These are phyloP conservation scores for Notospermus geniculatus DNA, from an alignment of 1,140 invertebrate genomes.

Conservation along the genomic window DNA sequence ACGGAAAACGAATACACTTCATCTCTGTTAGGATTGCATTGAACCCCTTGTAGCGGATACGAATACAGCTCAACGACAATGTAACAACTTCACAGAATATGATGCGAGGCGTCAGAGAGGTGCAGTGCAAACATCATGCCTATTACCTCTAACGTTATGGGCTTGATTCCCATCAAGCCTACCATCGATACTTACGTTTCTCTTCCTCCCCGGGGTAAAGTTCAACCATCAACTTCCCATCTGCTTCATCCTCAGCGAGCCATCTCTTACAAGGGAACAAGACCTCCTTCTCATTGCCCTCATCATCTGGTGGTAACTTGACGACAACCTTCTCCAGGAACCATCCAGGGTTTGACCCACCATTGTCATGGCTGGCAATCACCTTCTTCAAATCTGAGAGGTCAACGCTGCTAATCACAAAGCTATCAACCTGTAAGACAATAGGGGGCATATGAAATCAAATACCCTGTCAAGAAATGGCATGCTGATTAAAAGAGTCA, in stretches of 20 bases:
- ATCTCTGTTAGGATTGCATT: no score
- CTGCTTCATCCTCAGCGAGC: conserved; percentile 42
- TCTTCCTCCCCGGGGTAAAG: background rate
- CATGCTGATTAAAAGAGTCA: background rate
- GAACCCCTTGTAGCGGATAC: background rate
- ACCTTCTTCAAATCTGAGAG: conserved; percentile 21
- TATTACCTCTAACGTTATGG: no score
- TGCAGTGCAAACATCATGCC: no score
- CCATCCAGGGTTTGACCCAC: conserved; percentile 35
- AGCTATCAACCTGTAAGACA: conserved; percentile 22
- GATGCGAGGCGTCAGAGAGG: no score
- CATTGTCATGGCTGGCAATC: conserved; percentile 27
- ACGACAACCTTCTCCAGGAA: conserved; percentile 39
- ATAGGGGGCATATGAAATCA: no score
- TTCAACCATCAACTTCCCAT: conserved; percentile 21
- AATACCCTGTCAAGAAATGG: conserved; percentile 13
- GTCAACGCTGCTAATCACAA: conserved; percentile 24
- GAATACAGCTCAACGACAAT: no score
- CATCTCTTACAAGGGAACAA: conserved; percentile 21
- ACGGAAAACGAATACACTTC: background rate
- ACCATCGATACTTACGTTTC: background rate
- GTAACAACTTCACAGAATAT: no score
- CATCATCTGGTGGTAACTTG: conserved; percentile 24
- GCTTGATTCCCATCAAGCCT: no score
- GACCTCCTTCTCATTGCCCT: conserved; percentile 6